Conservation (phyloP, 2,113 vertebrate species). For the Polyodon spathula region DNA sequence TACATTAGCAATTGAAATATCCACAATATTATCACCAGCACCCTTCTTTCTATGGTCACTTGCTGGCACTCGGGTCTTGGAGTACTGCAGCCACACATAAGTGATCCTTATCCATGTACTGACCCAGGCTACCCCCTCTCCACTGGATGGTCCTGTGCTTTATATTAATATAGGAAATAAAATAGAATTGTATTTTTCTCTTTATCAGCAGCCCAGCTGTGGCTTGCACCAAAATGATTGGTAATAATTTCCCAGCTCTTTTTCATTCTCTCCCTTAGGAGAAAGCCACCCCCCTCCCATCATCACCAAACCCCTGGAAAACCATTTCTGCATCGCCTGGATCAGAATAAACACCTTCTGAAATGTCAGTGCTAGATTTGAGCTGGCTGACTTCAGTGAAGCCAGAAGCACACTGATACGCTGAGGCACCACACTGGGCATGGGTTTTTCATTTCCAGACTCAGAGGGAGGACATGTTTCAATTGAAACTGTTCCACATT, state of each 20-base stretch:
- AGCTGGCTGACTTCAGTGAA: neutral
- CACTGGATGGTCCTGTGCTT: neutral
- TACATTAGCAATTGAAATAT: too few species aligned
- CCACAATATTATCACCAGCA: too few species aligned
- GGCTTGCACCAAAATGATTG: neutral
- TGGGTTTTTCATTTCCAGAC: too few species aligned
- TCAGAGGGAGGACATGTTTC: too few species aligned
- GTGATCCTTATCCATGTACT: too few species aligned
- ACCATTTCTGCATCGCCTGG: neutral
- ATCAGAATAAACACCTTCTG: neutral
- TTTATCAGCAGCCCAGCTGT: conserved; percentile 3
- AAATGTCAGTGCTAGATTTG: conserved; percentile 6
- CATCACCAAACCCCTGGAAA: neutral
- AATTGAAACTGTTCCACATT: too few species aligned
- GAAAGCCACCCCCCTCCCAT: conserved; percentile 4
- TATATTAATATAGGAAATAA: neutral
- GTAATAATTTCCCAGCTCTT: conserved; percentile 9
- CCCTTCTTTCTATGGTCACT: too few species aligned
- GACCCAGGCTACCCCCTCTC: too few species aligned
- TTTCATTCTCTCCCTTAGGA: neutral
- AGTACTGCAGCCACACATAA: too few species aligned
- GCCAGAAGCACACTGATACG: neutral
- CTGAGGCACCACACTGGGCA: neutral
- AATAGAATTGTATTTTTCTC: neutral
- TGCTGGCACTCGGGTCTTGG: too few species aligned